Conservation (phyloP, 2,113 vertebrate species). For the Rhea pennata region DNA sequence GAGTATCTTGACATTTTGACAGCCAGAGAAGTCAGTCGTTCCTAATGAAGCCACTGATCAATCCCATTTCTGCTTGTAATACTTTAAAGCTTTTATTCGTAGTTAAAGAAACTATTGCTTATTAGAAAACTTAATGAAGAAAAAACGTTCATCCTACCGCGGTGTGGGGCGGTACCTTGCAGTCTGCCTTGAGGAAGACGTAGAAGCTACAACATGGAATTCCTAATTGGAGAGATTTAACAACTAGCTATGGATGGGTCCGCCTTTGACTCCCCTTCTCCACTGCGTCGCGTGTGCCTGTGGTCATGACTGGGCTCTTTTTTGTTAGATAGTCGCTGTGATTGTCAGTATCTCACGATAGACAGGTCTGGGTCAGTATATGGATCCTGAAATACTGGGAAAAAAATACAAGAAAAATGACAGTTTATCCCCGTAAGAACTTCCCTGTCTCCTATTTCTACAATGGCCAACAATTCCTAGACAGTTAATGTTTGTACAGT, state of each 20-base stretch:
- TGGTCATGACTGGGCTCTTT: neutral
- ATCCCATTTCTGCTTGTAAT: neutral
- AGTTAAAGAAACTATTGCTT: neutral
- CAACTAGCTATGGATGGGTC: neutral
- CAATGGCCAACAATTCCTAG: neutral
- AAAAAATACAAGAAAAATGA: neutral
- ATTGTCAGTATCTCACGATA: neutral
- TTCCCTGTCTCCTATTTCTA: neutral
- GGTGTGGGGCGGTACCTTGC: neutral
- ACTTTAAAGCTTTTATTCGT: neutral
- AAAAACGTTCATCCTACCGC: neutral
- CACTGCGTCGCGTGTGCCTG: neutral
- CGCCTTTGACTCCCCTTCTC: neutral
- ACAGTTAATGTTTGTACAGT: neutral
- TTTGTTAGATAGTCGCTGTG: neutral
- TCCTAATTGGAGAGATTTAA: neutral
- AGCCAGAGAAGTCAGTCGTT: conserved; percentile 11
- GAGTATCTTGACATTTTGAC: conserved; percentile 45
- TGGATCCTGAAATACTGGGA: neutral
- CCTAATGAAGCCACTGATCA: neutral
- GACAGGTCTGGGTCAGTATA: neutral
- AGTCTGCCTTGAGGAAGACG: neutral
- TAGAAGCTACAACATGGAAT: neutral
- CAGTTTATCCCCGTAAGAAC: neutral
- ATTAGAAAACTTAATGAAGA: neutral